Base-by-base conservation (phyloP, 2,113 vertebrate species). In the Symphodus melops region DNA sequence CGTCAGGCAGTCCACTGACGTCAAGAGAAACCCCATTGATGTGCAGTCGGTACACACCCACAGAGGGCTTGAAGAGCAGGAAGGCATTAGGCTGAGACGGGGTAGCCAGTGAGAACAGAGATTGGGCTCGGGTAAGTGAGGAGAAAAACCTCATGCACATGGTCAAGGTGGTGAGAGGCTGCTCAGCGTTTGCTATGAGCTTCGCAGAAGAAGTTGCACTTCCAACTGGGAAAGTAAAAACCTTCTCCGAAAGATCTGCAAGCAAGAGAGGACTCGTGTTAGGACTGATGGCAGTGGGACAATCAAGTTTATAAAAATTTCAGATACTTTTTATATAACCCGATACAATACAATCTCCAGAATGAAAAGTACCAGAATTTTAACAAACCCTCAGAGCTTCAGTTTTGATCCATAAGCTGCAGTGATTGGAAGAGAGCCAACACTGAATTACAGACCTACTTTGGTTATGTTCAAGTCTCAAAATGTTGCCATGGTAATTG, bases 61-160 rank as follows among this genome's bases (percentile, higher is more conserved):
- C 8, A 11, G 23, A 48, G 2, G 42, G 60, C 42, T 46, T 62
- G 42, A 0, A 46, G 41, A 62, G 60, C 1, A 62, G 21, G 42
- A 62, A 33, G 60, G 60, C 60, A 3, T 62, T 46, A 14, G 16
- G 0, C 4, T 28, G 1, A 62, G 42, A 46, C 1, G 60, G 60
- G 41, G 28, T 7, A 7, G 42, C 41, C 23, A 62, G 41, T 16
- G 60, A 62, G 14, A 62, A 61, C 39, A 61, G 59, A 19, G 9
- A 7, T 41, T 62, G 60, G 20, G 0, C 1, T 46, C 41, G 20
- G 8, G 59, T 44, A 8, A 5, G 0, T 16, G 59, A 10, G 5
- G 59, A 61, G 41, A 7, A 25, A 19, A 17, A 62, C 11, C 60
- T 46, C 60, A 62, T 46, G 21, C 60, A 62, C 5, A 62, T n/a